Evolutionary conservation across 2,888 invertebrate genomes (phyloP).

Genomic region (Apodemia duryi): DNA sequence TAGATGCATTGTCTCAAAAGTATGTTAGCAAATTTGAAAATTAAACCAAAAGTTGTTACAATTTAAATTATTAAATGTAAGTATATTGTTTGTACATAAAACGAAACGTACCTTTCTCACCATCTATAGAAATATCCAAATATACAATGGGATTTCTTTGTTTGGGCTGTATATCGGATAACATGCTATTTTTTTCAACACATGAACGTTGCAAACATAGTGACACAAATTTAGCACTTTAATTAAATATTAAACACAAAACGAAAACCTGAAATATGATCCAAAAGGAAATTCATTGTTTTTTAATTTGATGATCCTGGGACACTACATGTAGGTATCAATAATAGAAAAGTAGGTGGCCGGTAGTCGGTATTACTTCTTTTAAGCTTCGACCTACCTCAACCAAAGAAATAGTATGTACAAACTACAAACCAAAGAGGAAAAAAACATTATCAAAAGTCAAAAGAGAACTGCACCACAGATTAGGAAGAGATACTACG

Average conservation of each 20-base stretch:
- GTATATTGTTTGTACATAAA: not conserved
- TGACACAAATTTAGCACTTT: constrained; percentile 1
- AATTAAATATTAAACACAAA: constrained; percentile 3
- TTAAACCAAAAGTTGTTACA: not conserved
- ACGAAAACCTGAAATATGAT: not conserved
- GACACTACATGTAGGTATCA: not conserved
- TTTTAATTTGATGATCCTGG: not conserved
- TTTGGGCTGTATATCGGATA: constrained; percentile 37
- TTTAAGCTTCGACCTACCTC: constrained; percentile 31
- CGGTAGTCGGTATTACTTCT: not conserved
- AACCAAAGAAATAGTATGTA: constrained; percentile 26
- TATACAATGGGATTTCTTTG: constrained; percentile 83
- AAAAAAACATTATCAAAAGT: too few relatives aligned
- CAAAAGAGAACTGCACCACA: too few relatives aligned
- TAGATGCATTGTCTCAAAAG: constrained; percentile 26
- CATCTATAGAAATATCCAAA: constrained; percentile 84
- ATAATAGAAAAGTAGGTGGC: not conserved
- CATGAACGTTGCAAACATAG: constrained; percentile 19
- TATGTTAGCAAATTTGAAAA: not conserved
- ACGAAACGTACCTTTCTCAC: constrained; percentile 80
- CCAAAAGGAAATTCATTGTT: not conserved
- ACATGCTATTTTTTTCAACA: constrained; percentile 33
- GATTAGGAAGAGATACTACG: too few relatives aligned
- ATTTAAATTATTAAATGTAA: not conserved
- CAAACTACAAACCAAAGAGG: too few relatives aligned